phyloP scores from a whole-genome alignment of 2,797 vertebrate genomes.

The Acanthurus tractus region DNA sequence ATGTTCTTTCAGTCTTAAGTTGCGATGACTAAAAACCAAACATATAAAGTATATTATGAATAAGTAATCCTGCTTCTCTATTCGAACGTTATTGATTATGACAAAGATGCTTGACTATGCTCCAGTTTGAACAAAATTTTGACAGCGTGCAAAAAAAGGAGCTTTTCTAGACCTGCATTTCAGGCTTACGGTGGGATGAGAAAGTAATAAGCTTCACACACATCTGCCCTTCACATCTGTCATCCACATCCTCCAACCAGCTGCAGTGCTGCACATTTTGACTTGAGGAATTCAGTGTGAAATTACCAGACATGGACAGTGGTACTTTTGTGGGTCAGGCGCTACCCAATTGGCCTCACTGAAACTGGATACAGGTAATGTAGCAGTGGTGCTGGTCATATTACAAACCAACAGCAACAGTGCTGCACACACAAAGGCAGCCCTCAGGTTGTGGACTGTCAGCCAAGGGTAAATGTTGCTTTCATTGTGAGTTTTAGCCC shows the following conservation, averaged over 20 bases:
- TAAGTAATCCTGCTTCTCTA: background rate
- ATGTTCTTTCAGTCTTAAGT: background rate
- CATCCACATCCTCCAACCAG: slow-evolving; percentile 1
- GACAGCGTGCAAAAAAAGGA: background rate
- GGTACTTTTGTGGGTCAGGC: slow-evolving; percentile 55
- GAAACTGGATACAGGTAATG: slow-evolving; percentile 80
- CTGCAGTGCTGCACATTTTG: slow-evolving; percentile 20
- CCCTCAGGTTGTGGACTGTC: slow-evolving; percentile 65
- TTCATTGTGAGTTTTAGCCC: background rate
- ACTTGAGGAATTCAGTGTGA: slow-evolving; percentile 69
- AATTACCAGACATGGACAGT: slow-evolving; percentile 58
- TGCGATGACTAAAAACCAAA: background rate
- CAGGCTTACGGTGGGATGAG: background rate
- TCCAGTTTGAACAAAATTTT: background rate
- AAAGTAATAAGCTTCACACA: background rate
- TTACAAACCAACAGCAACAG: slow-evolving; percentile 76
- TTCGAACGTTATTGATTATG: background rate
- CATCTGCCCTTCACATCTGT: background rate
- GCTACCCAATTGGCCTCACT: slow-evolving; percentile 66
- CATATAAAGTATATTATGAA: background rate
- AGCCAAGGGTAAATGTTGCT: slow-evolving; percentile 28
- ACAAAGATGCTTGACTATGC: background rate
- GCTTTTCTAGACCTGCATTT: background rate
- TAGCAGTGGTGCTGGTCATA: slow-evolving; percentile 74
- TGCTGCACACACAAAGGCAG: slow-evolving; percentile 67